Conservation (phyloP, 2,797 vertebrate species). For the Buphagus erythrorhynchus region DNA sequence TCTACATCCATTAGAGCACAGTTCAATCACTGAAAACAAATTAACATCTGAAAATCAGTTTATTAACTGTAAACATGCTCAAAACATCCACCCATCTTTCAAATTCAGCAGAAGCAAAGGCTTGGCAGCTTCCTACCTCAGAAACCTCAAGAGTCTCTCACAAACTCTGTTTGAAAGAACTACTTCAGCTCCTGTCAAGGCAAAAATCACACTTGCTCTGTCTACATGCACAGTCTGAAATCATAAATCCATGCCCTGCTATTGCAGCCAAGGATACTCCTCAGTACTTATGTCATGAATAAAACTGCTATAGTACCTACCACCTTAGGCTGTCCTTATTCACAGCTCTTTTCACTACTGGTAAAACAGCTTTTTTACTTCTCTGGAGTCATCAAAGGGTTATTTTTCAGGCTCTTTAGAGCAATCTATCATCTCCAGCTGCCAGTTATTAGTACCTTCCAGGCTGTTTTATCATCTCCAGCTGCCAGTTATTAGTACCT, state of each 20-base stretch:
- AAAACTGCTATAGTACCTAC: not conserved
- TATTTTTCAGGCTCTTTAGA: not conserved
- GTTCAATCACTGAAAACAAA: not conserved
- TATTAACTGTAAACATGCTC: not conserved
- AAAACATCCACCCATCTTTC: not conserved
- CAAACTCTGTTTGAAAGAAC: not conserved
- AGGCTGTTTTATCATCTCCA: not conserved
- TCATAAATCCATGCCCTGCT: not conserved
- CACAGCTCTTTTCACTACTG: not conserved
- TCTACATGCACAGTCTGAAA: not conserved
- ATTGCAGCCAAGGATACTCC: not conserved
- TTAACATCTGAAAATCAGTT: not conserved
- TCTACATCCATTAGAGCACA: not conserved
- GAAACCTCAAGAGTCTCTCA: not conserved
- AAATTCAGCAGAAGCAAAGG: not conserved
- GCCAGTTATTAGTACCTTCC: not conserved
- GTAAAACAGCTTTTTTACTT: not conserved
- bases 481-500: not conserved
- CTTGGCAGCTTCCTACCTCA: not conserved
- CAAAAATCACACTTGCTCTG: not conserved
- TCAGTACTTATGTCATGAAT: not conserved
- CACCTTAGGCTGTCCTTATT: not conserved
- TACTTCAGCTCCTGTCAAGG: not conserved
- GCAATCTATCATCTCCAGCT: not conserved
- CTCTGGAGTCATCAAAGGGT: not conserved